These are phyloP conservation scores for Diadromus collaris DNA, from an alignment of 2,888 invertebrate genomes.

Conservation along the genomic window DNA sequence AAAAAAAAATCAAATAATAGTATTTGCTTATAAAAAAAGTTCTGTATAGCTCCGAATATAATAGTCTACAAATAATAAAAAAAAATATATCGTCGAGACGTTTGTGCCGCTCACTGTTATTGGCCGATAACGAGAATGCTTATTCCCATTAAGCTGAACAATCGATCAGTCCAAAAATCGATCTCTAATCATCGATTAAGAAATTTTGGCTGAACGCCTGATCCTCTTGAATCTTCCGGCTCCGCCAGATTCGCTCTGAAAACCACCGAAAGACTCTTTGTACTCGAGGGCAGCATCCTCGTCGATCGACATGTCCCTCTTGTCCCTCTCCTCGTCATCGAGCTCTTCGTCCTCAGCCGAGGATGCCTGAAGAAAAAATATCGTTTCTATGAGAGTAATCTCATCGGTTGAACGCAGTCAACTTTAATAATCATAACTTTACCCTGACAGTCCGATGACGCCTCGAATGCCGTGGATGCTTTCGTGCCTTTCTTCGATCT, in stretches of 20 bases:
- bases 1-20: slow-evolving; percentile 15
- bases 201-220: slow-evolving; percentile 61
- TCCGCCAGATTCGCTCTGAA: slow-evolving; percentile 65
- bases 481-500: slow-evolving; percentile 33
- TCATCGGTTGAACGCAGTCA: neutral
- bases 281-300: slow-evolving; percentile 66
- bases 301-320: slow-evolving; percentile 47
- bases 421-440: neutral
- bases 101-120: slow-evolving; percentile 16
- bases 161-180: slow-evolving; percentile 48
- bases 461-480: slow-evolving; percentile 26
- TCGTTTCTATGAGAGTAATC: slow-evolving; percentile 20
- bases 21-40: slow-evolving; percentile 21
- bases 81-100: neutral
- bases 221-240: slow-evolving; percentile 72
- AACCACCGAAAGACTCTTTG: slow-evolving; percentile 72
- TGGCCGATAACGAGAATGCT: slow-evolving; percentile 6
- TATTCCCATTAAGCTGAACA: neutral
- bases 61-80: neutral
- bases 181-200: slow-evolving; percentile 43
- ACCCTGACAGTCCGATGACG: slow-evolving; percentile 54
- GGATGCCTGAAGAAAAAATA: slow-evolving; percentile 50
- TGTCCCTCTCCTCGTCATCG: slow-evolving; percentile 50
- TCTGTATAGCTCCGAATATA: slow-evolving; percentile 22
- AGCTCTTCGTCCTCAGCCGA: slow-evolving; percentile 19